Conservation (phyloP, 2,888 invertebrate genomes). For the Empis livida region DNA sequence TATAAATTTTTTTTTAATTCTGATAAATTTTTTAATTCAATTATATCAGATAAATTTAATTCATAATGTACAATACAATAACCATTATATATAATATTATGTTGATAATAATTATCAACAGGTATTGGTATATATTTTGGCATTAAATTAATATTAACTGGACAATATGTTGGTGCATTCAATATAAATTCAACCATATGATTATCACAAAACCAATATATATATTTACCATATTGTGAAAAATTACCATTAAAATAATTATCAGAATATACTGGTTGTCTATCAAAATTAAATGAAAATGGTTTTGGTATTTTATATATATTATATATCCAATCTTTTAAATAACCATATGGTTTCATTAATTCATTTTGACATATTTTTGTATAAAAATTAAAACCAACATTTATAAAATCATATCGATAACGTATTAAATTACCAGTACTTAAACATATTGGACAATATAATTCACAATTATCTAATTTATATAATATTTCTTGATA, state of each 20-base stretch:
- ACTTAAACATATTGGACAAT: slow-evolving; percentile 45
- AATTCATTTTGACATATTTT: slow-evolving; percentile 11
- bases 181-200: slow-evolving; percentile 40
- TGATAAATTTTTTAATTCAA: not conserved
- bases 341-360: slow-evolving; percentile 11
- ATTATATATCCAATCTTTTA: slow-evolving; percentile 11
- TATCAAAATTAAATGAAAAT: slow-evolving; percentile 38
- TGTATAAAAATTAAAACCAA: slow-evolving; percentile 10
- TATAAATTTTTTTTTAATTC: not conserved
- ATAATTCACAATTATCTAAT: slow-evolving; percentile 39
- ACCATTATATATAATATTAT: slow-evolving; percentile 40
- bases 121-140: slow-evolving; percentile 41
- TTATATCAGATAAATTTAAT: too few relatives aligned
- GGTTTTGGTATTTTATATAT: slow-evolving; percentile 20
- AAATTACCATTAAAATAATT: slow-evolving; percentile 36
- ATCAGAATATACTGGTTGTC: slow-evolving; percentile 8
- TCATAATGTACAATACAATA: slow-evolving; percentile 40
- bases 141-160: slow-evolving; percentile 27
- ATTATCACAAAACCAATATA: slow-evolving; percentile 47
- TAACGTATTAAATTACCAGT: slow-evolving; percentile 17
- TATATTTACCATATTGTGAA: slow-evolving; percentile 40
- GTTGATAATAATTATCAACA: slow-evolving; percentile 33
- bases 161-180: slow-evolving; percentile 36
- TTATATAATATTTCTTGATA: slow-evolving; percentile 40
- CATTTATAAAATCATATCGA: slow-evolving; percentile 10